Conservation (phyloP, 2,888 invertebrate genomes). For the Sinodicranocentrus sp. region DNA sequence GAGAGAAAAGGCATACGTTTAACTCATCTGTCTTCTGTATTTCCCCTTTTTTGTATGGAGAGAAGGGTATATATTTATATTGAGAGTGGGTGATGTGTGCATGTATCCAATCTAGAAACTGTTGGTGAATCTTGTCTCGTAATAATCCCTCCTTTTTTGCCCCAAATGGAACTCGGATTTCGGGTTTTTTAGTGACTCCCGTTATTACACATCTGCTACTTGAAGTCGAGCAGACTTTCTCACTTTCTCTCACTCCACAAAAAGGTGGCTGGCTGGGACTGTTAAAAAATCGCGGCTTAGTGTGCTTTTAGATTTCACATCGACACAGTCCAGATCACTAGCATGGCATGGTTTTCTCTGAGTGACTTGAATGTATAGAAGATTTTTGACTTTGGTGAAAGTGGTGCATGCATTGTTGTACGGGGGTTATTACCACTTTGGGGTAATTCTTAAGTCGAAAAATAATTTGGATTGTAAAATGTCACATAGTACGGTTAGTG, state of each 20-base stretch:
- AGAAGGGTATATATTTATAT: slow-evolving; percentile 17
- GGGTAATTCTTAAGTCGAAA: no score
- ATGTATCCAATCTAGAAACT: slow-evolving; percentile 32
- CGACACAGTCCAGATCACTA: slow-evolving; percentile 21
- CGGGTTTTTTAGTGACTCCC: slow-evolving; percentile 55
- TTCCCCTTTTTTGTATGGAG: slow-evolving; percentile 2
- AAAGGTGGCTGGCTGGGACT: slow-evolving; percentile 34
- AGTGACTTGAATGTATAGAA: background rate
- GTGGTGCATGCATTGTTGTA: background rate
- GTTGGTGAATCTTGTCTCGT: slow-evolving; percentile 49
- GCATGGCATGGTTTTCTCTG: no score
- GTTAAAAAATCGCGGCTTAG: slow-evolving; percentile 57
- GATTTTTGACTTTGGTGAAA: slow-evolving; percentile 2
- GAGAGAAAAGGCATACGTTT: background rate
- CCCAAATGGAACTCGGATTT: slow-evolving; percentile 60
- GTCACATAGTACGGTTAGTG: no score
- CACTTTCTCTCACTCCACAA: slow-evolving; percentile 59
- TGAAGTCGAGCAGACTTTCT: slow-evolving; percentile 59
- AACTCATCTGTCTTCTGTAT: slow-evolving; percentile 38
- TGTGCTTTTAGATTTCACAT: slow-evolving; percentile 47
- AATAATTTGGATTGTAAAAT: no score
- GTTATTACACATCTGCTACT: slow-evolving; percentile 49
- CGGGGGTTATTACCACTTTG: no score
- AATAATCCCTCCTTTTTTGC: slow-evolving; percentile 55
- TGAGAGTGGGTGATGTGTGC: background rate